Percentiles rank a stretch among this genome's conserved stretches.
phyloP scores from a whole-genome alignment of 2,888 invertebrate genomes.

The Sphaeridia pumilis region DNA sequence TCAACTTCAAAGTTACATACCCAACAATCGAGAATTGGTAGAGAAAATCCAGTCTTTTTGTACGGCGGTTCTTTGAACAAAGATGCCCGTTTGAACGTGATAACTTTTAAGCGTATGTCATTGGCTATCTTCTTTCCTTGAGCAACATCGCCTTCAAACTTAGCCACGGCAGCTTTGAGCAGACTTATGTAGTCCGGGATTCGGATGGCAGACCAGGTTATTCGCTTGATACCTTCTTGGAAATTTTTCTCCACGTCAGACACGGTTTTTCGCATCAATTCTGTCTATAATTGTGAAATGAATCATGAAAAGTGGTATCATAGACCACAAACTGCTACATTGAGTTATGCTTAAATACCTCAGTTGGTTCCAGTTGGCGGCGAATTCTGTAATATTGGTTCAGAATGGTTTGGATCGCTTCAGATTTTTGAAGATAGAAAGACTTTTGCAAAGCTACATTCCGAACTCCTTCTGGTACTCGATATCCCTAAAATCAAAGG shows the following conservation, averaged over 20 bases:
- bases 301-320: constrained; percentile 12
- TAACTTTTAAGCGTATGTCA: constrained; percentile 42
- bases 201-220: constrained; percentile 76
- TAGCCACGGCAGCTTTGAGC: constrained; percentile 19
- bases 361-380: constrained; percentile 40
- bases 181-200: constrained; percentile 54
- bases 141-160: constrained; percentile 28
- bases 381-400: constrained; percentile 38
- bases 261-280: constrained; percentile 56
- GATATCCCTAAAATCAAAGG: constrained; percentile 22
- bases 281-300: constrained; percentile 46
- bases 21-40: constrained; percentile 31
- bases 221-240: constrained; percentile 65
- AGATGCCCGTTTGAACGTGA: constrained; percentile 40
- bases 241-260: constrained; percentile 61
- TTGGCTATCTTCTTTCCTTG: constrained; percentile 42
- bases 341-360: constrained; percentile 36
- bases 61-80: constrained; percentile 30
- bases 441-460: constrained; percentile 43
- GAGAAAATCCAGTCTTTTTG: constrained; percentile 17
- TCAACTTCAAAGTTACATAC: constrained; percentile 7
- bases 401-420: constrained; percentile 40
- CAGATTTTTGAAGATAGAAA: constrained; percentile 41
- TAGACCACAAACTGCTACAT: constrained; percentile 4
- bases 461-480: constrained; percentile 41